phyloP scores from a whole-genome alignment of 2,113 vertebrate species.

The Cochlearius cochlearius region DNA sequence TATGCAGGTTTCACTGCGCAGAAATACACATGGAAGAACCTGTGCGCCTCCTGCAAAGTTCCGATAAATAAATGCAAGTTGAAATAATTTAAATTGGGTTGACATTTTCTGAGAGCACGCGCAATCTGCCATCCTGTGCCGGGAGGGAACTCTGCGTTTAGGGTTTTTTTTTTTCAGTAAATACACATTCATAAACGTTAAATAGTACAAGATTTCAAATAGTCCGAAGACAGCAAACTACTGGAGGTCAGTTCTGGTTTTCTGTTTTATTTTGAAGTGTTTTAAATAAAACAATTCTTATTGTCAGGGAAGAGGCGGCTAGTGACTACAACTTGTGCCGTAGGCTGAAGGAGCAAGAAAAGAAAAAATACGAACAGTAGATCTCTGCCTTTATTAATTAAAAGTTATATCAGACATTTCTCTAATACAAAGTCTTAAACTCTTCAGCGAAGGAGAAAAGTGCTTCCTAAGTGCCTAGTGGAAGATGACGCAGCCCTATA shows the following conservation, averaged over 20 bases:
- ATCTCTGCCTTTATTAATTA: background rate
- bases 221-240: background rate
- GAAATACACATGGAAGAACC: background rate
- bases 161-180: background rate
- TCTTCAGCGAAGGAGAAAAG: background rate
- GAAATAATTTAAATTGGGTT: background rate
- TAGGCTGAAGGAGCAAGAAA: background rate
- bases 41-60: background rate
- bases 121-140: rapidly evolving
- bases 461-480: background rate
- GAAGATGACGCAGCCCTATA: background rate
- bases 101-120: background rate
- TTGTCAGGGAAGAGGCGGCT: background rate
- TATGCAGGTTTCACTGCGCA: background rate
- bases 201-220: background rate
- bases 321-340: background rate
- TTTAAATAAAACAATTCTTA: background rate
- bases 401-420: background rate
- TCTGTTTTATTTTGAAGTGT: background rate
- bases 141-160: background rate
- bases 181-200: background rate
- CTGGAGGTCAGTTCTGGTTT: background rate
- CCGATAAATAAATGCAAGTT: background rate
- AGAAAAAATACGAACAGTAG: background rate
- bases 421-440: background rate